phyloP scores from a whole-genome alignment of 2,888 invertebrate species.

The Himalopsyche japonica region DNA sequence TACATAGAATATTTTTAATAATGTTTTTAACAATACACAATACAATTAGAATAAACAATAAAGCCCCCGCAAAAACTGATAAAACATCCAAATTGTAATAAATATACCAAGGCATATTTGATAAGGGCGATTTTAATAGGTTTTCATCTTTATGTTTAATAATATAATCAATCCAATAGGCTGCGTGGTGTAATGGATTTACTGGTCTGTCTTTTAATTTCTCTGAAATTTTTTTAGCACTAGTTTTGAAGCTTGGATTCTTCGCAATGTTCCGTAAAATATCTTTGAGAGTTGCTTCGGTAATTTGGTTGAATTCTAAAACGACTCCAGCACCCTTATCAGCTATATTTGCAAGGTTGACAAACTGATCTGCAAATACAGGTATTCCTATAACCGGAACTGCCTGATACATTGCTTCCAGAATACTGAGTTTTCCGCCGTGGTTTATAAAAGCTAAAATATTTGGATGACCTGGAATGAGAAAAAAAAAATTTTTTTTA shows the following conservation, averaged over 20 bases:
- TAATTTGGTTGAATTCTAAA: slow-evolving; percentile 43
- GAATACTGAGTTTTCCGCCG: slow-evolving; percentile 47
- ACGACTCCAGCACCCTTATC: slow-evolving; percentile 45
- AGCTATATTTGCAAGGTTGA: slow-evolving; percentile 47
- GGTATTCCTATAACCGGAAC: slow-evolving; percentile 49
- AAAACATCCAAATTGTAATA: slow-evolving; percentile 28
- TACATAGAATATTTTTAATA: background rate
- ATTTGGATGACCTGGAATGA: slow-evolving; percentile 46
- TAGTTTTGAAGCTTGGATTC: slow-evolving; percentile 43
- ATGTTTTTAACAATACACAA: background rate
- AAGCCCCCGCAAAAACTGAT: background rate
- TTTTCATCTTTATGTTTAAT: slow-evolving; percentile 29
- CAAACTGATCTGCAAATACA: slow-evolving; percentile 49
- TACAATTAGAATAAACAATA: background rate
- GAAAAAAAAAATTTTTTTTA: background rate
- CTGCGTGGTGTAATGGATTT: slow-evolving; percentile 33
- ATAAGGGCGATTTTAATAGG: slow-evolving; percentile 26
- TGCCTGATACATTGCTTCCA: slow-evolving; percentile 47
- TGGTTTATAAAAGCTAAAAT: slow-evolving; percentile 47
- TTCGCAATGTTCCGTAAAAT: slow-evolving; percentile 44
- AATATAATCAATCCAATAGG: slow-evolving; percentile 39
- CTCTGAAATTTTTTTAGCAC: slow-evolving; percentile 9
- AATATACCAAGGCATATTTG: slow-evolving; percentile 19
- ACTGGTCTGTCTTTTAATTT: slow-evolving; percentile 25
- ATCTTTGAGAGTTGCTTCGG: slow-evolving; percentile 42